Percentiles rank a stretch among this genome's conserved stretches.
phyloP scores from a whole-genome alignment of 64 coral and sea anemone species.

The Stichodactyla helianthus region DNA sequence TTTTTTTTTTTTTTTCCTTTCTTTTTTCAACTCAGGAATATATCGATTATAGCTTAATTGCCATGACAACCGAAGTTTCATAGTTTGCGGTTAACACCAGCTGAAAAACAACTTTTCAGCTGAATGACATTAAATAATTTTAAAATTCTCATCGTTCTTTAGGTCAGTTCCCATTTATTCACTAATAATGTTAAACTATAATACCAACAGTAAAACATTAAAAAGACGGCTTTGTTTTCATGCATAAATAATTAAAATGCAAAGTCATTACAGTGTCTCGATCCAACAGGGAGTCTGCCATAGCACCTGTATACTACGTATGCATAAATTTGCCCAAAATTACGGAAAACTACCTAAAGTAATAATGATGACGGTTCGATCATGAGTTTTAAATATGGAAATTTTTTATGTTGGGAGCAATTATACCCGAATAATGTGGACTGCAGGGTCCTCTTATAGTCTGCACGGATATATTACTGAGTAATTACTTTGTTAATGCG shows the following conservation, averaged over 20 bases:
- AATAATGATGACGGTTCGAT: neutral
- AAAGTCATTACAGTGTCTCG: neutral
- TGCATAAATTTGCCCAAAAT: neutral
- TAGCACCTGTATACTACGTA: neutral
- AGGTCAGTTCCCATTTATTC: too few species aligned
- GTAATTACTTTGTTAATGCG: neutral
- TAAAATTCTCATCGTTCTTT: too few species aligned
- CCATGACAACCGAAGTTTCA: neutral
- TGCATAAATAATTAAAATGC: too few species aligned
- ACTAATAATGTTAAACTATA: too few species aligned
- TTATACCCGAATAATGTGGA: too few species aligned
- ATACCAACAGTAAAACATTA: too few species aligned
- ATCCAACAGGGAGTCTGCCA: neutral
- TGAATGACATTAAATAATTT: neutral
- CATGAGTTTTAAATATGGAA: neutral
- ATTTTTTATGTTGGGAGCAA: neutral
- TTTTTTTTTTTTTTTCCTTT: too few species aligned
- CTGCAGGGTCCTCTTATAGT: too few species aligned
- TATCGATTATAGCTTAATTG: neutral
- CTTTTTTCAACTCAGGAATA: too few species aligned
- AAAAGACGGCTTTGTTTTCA: too few species aligned
- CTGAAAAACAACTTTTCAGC: neutral
- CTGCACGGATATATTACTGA: too few species aligned
- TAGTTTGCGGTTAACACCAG: neutral
- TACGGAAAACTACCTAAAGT: neutral